These are phyloP conservation scores for Eurosta solidaginis DNA, from an alignment of 1,140 invertebrate genomes.

Conservation along the genomic window DNA sequence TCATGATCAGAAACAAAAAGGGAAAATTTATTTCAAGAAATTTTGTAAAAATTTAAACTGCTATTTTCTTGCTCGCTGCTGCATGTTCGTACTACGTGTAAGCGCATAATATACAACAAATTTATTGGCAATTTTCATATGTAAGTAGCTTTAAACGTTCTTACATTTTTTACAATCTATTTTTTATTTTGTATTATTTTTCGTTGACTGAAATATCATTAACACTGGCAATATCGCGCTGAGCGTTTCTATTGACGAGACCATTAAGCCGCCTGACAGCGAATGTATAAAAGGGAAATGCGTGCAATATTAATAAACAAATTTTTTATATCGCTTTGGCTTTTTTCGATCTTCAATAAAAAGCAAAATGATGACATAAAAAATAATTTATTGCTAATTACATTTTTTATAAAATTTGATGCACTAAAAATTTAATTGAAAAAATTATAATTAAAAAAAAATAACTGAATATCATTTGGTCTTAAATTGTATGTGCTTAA, in stretches of 20 bases:
- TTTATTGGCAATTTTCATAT: conserved; percentile 1
- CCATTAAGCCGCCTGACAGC: neutral
- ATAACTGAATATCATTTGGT: neutral
- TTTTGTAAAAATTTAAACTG: too few species aligned
- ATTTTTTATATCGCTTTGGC: neutral
- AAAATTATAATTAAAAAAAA: neutral
- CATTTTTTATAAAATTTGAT: neutral
- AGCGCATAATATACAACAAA: neutral
- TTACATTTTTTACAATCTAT: neutral
- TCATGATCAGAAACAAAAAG: too few species aligned
- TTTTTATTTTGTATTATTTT: neutral
- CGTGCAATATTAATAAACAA: neutral
- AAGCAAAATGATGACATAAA: neutral
- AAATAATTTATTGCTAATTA: conserved; percentile 17
- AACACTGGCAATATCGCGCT: neutral
- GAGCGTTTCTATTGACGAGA: neutral
- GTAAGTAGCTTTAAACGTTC: neutral
- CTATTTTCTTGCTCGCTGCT: neutral
- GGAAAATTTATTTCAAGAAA: too few species aligned
- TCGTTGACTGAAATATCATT: neutral
- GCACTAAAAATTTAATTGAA: neutral
- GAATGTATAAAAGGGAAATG: neutral
- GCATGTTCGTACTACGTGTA: neutral
- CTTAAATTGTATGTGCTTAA: neutral
- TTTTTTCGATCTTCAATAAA: neutral